Evolutionary conservation across 2,113 vertebrate genomes (phyloP), one percentile per base, ranked within the genome.

Genomic region (Potamarius usumacintae): DNA sequence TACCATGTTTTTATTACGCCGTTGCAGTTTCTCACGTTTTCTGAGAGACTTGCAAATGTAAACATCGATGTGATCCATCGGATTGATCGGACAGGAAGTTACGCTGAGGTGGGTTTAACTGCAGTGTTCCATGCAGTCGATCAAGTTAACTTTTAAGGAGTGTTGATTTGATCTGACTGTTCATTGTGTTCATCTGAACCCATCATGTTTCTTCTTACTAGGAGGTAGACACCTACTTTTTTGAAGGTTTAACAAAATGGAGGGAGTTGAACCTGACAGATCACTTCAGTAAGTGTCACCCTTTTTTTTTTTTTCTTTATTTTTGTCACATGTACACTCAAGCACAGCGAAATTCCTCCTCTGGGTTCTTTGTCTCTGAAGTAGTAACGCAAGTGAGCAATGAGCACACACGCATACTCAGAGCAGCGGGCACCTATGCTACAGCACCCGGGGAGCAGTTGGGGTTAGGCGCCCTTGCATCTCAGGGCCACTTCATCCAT

Each of bases 151-250:
- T 17, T 55, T 79, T 55, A 27, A 78, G 1, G 7, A 27, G 8
- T 12, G 5, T 11, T 58, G n/a, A 58, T 1, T 30, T 20, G 77
- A 17, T 58, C 74, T 53, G 48, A 77, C 6, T 20, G 7, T 18
- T 74, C 17, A 22, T 81, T 10, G 30, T 53, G 17, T 74, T 74
- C 7, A 48, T 48, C 71, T 48, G 34, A 48, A 11, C 34, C 8
- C 1, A 8, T 48, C 22, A 48, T 55, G 6, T 6, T 67, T 92
- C 92, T 0, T 90, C 92, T 18, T 34, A 87, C 1, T 85, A 99
- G 98, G 97, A 97, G 57, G 97, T 99, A 71, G 98, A 99, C 93
- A 99, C 98, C 0, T 97, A 99, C 90, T 99, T 99, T 92, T 98
- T 91, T 0, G 98, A 99, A 94, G 97, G 95, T n/a, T 94, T 99